phyloP scores from a whole-genome alignment of 1,140 invertebrate genomes.

The Sinella curviseta region DNA sequence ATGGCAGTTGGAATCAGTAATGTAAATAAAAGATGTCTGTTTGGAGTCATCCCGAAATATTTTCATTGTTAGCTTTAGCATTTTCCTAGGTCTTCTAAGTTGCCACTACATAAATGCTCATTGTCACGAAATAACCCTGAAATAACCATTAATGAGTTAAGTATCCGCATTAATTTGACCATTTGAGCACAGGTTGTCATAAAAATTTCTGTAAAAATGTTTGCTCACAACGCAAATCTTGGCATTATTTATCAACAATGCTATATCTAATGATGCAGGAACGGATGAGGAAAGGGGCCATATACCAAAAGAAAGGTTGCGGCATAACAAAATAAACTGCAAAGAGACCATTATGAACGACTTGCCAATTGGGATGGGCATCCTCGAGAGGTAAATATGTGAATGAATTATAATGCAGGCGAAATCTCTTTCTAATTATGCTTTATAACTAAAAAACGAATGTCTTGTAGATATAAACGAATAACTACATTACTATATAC shows the following conservation, averaged over 20 bases:
- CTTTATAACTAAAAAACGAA: not conserved
- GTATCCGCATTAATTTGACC: not conserved
- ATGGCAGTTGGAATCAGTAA: conserved; percentile 61
- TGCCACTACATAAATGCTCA: not conserved
- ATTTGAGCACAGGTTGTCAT: conserved; percentile 58
- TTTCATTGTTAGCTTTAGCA: conserved; percentile 80
- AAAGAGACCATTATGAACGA: conserved; percentile 62
- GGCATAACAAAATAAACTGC: not conserved
- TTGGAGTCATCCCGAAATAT: conserved; percentile 78
- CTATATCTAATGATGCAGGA: conserved; percentile 58
- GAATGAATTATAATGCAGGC: no score
- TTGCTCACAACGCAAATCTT: not conserved
- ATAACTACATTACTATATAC: not conserved
- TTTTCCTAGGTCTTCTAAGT: conserved; percentile 74
- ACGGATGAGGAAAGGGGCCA: conserved; percentile 47
- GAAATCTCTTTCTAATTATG: not conserved
- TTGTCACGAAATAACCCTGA: not conserved
- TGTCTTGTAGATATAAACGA: conserved; percentile 7
- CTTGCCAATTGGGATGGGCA: conserved; percentile 69
- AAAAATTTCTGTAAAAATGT: conserved; percentile 67
- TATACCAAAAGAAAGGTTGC: conserved; percentile 16
- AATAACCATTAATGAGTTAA: not conserved
- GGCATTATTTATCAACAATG: not conserved
- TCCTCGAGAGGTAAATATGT: conserved; percentile 60
- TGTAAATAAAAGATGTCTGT: conserved; percentile 77